phyloP scores from a whole-genome alignment of 2,797 vertebrate species.

The Chaenodraco wilsoni region DNA sequence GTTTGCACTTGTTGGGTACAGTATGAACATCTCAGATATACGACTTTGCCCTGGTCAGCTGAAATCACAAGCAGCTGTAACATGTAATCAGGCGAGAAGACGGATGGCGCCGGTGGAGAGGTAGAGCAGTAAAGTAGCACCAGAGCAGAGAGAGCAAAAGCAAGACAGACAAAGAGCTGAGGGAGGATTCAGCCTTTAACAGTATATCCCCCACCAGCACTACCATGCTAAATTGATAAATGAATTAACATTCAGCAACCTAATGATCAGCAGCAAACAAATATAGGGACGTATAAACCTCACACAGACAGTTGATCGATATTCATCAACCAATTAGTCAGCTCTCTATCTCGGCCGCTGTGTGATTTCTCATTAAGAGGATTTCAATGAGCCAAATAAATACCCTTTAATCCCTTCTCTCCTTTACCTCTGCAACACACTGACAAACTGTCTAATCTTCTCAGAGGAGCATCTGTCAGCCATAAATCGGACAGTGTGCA shows the following conservation, averaged over 20 bases:
- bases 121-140: slow-evolving; percentile 23
- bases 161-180: slow-evolving; percentile 28
- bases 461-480: slow-evolving; percentile 35
- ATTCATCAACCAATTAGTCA: slow-evolving; percentile 64
- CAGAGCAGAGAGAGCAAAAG: slow-evolving; percentile 15
- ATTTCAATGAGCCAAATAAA: slow-evolving; percentile 57
- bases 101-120: slow-evolving; percentile 51
- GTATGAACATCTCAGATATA: slow-evolving; percentile 47
- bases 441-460: slow-evolving; percentile 27
- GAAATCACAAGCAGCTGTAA: slow-evolving; percentile 62
- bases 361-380: slow-evolving; percentile 54
- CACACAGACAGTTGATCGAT: slow-evolving; percentile 54
- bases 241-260: slow-evolving; percentile 48
- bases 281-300: slow-evolving; percentile 44
- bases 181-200: slow-evolving; percentile 29
- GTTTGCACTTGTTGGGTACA: slow-evolving; percentile 25
- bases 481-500: slow-evolving; percentile 8
- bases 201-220: slow-evolving; percentile 1
- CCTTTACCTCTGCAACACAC: slow-evolving; percentile 18
- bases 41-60: slow-evolving; percentile 59
- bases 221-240: slow-evolving; percentile 35
- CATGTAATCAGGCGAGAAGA: slow-evolving; percentile 62
- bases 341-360: slow-evolving; percentile 36
- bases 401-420: slow-evolving; percentile 47
- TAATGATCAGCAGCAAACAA: slow-evolving; percentile 52